These are phyloP conservation scores for Drosophila auraria DNA, from an alignment of 1,140 invertebrate genomes.

Conservation along the genomic window DNA sequence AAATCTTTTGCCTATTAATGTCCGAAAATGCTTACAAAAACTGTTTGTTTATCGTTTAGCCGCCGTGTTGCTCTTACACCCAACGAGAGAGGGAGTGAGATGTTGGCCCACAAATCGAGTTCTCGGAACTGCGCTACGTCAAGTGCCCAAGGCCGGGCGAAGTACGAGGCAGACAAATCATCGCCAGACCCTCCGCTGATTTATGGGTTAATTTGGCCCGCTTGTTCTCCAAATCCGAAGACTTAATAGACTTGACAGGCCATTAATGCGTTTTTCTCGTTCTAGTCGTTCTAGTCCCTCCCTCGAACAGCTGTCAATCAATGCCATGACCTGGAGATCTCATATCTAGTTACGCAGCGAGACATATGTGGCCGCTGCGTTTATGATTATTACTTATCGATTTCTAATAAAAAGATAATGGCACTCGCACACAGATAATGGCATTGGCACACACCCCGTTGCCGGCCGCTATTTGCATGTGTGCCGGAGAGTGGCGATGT, in stretches of 20 bases:
- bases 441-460: not conserved
- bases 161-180: constrained; percentile 26
- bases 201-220: constrained; percentile 28
- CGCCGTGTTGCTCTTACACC: constrained; percentile 39
- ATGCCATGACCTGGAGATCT: constrained; percentile 46
- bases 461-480: constrained; percentile 14
- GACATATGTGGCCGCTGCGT: constrained; percentile 26
- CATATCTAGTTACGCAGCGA: constrained; percentile 18
- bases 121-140: constrained; percentile 41
- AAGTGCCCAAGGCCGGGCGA: constrained; percentile 30
- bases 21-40: constrained; percentile 54
- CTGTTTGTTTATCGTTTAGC: constrained; percentile 51
- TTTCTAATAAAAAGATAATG: constrained; percentile 66
- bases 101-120: constrained; percentile 46
- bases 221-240: constrained; percentile 19
- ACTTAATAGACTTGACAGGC: constrained; percentile 44
- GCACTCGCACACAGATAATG: constrained; percentile 20
- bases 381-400: constrained; percentile 58
- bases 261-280: constrained; percentile 37
- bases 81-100: not conserved
- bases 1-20: constrained; percentile 51
- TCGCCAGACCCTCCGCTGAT: constrained; percentile 30
- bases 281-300: not conserved
- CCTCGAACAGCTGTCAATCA: constrained; percentile 70
- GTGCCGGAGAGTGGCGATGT: constrained; percentile 28